A percentile compares a stretch with the other conserved stretches of the same genome.
These are phyloP conservation scores for Phoeniculus purpureus DNA, from an alignment of 2,797 vertebrate genomes.

Conservation along the genomic window DNA sequence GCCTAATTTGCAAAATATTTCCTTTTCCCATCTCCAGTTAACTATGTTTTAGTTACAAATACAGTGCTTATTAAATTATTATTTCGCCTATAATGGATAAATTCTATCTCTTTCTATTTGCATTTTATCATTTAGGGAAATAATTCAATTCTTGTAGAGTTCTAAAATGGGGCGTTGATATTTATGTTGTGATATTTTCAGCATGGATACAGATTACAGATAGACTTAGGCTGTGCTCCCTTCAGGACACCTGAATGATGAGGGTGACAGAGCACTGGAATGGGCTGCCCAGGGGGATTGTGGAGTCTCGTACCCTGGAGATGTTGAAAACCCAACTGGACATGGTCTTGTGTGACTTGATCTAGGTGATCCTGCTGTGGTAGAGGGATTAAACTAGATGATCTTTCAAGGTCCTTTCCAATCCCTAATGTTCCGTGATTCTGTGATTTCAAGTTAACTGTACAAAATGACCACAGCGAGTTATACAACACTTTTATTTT, in stretches of 20 bases:
- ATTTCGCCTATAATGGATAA: no score
- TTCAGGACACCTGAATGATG: not conserved
- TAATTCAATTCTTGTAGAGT: not conserved
- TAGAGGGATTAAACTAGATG: no score
- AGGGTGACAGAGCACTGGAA: no score
- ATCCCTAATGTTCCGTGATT: no score
- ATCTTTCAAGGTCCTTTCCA: no score
- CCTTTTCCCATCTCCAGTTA: accelerated
- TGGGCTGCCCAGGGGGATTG: no score
- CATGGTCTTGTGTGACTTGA: no score
- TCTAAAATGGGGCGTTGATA: not conserved
- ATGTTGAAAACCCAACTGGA: no score
- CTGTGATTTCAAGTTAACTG: not conserved
- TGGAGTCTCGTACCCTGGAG: no score
- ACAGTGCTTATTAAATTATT: not conserved
- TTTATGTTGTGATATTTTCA: not conserved
- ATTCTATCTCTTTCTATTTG: not conserved
- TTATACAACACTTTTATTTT: not conserved
- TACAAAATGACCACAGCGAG: not conserved
- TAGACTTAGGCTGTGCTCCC: not conserved
- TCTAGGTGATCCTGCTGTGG: no score
- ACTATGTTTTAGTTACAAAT: not conserved
- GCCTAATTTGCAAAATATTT: not conserved
- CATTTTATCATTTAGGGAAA: not conserved
- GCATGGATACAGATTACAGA: not conserved